Conservation (phyloP, 2,797 vertebrate genomes). For the Scolopax rusticola region DNA sequence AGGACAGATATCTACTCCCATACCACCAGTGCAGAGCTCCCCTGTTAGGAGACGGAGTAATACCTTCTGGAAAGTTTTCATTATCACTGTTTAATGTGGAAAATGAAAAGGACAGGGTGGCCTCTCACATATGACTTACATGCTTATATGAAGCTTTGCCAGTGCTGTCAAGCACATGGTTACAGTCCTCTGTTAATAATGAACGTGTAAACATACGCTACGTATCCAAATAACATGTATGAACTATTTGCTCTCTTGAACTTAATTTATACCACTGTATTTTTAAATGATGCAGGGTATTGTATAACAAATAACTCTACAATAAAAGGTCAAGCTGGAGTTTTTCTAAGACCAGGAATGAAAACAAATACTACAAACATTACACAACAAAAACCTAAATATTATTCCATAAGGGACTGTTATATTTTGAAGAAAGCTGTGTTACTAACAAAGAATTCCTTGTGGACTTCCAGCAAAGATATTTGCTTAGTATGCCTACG, state of each 20-base stretch:
- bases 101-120: background rate
- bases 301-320: slow-evolving; percentile 16
- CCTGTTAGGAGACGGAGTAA: background rate
- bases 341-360: slow-evolving; percentile 19
- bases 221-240: slow-evolving; percentile 24
- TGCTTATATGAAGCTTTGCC: background rate
- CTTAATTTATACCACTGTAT: background rate
- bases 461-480: slow-evolving; percentile 26
- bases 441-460: slow-evolving; percentile 50
- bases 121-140: background rate
- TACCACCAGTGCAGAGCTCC: background rate
- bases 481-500: slow-evolving; percentile 50
- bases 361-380: slow-evolving; percentile 55
- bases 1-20: background rate
- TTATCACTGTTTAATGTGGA: background rate
- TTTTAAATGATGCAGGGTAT: slow-evolving; percentile 21
- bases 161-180: background rate
- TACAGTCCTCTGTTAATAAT: background rate
- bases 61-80: background rate
- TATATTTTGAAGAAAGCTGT: slow-evolving; percentile 35
- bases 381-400: slow-evolving; percentile 46
- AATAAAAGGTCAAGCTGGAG: slow-evolving; percentile 37
- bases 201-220: background rate
- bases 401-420: slow-evolving; percentile 11
- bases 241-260: slow-evolving; percentile 3